Base-by-base conservation (phyloP, 2,888 invertebrate genomes). In the Epistrophe grossulariae region DNA sequence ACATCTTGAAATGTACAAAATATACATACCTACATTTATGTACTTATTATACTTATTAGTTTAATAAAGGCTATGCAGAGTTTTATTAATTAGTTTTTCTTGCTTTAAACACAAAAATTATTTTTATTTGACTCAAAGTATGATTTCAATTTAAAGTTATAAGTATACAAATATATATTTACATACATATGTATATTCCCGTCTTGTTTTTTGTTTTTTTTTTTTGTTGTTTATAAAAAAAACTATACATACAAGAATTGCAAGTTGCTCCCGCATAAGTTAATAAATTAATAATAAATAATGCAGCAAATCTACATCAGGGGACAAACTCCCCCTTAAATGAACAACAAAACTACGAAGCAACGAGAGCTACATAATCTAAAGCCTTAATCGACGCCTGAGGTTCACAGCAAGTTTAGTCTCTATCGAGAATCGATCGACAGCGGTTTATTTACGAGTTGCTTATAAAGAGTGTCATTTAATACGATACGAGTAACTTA, bases 361-460 rank as follows among this genome's bases (percentile, higher is more conserved):
- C 4, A 17, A 57, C n/a, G 40, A 68, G 48, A 79, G 62, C 74
- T 71, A 10, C 50, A 74, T 38, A 70, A 64, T 64, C 38, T n/a
- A 68, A 76, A 76, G 64, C 70, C 64, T 60, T 50, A 57, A 52
- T 43, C 59, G 60, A 43, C 72, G 83, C 60, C 45, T 68, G 38
- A 19, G 45, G 13, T 59, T 72, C 59, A 31, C 40, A 55, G 66
- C 71, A 50, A 60, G 66, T 84, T 79, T 76, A 84, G 84, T 84
- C 66, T 45, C 43, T n/a, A 72, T 55, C 48, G 80, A 77, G 80
- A 76, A 68, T 72, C 66, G 76, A 77, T 43, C 66, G 64, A 50
- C 48, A 74, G 43, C 60, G 76, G 71, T 77, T 84, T 38, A 68
- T 15, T 64, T 71, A 19, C 71, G 35, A n/a, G 24, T 68, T 17